Base-by-base conservation (phyloP, 2,797 vertebrate genomes). In the Gymnoscopelus braueri region DNA sequence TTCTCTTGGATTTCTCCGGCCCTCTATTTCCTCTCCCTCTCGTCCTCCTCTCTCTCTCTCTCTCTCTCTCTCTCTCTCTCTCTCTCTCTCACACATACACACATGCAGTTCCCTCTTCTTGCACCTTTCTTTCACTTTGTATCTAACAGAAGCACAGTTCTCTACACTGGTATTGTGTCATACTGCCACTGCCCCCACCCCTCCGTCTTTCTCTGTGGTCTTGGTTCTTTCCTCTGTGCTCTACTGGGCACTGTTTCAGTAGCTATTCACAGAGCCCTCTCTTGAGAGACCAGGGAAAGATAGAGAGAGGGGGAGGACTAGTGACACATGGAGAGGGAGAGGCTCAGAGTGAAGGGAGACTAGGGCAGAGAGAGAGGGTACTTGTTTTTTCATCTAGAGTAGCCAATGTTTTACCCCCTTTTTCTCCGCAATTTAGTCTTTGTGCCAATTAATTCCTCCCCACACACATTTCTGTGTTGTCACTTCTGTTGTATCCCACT, bases 171-270 rank as follows among this genome's bases (percentile, higher is more conserved):
- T 63, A 15, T 39, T 39, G 14, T 80, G 81, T 90, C 79, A 76
- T 73, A 39, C 19, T 19, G 87, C 81, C 69, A 68, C 19, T 13
- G 6, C 63, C 63, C 68, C 79, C 60, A 0, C 59, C 71, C 65
- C 64, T 60, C 60, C 7, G 67, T 72, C 84, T 65, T 79, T 66
- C 19, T 5, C 12, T 12, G 19, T 11, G 7, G 59, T 72, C 77
- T 75, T 79, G 79, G 79, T 82, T 71, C 76, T 88, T 79, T 66
- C 78, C 75, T 79, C 72, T 79, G 50, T 10, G 56, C 82, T 77
- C 67, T 77, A 80, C 60, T 66, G 74, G 66, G 70, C 85, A 87
- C 83, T 83, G 81, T 88, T 88, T 77, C 88, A 88, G 73, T 72
- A 82, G 74, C 82, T 82, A 85, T 84, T 88, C 80, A 78, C 52